phyloP scores from a whole-genome alignment of 2,797 vertebrate genomes.

The Galaxias olidus region DNA sequence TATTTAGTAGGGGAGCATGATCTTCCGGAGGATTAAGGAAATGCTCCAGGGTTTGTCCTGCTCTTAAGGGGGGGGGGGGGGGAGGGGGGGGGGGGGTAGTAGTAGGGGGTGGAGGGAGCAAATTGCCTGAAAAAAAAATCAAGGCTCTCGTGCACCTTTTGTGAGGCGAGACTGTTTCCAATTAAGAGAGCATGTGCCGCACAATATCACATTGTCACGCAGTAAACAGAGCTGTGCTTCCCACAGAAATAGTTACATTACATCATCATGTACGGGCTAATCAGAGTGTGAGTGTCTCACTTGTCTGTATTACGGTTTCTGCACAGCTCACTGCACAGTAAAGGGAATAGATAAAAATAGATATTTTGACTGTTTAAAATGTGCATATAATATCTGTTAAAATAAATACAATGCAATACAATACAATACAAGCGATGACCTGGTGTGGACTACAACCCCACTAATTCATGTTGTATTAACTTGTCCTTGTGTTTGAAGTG shows the following conservation, averaged over 20 bases:
- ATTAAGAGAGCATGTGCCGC: constrained; percentile 72
- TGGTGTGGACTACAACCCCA: no score
- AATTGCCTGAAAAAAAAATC: constrained; percentile 64
- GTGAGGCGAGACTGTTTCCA: constrained; percentile 74
- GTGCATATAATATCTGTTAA: constrained; percentile 67
- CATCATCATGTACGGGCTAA: constrained; percentile 59
- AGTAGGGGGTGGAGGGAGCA: constrained; percentile 49
- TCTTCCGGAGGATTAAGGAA: constrained; percentile 74
- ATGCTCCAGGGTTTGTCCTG: constrained; percentile 66
- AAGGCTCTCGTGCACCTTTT: constrained; percentile 72
- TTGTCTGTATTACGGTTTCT: constrained; percentile 18
- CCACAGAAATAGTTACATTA: constrained; percentile 62
- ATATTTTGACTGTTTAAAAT: constrained; percentile 28
- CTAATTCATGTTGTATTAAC: constrained; percentile 69
- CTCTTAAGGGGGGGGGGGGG: constrained; percentile 55
- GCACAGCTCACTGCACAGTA: constrained; percentile 28
- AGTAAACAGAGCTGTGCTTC: constrained; percentile 72
- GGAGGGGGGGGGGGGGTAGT: constrained; percentile 14
- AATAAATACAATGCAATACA: constrained; percentile 52
- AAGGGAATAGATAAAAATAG: constrained; percentile 52
- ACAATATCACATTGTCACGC: constrained; percentile 75
- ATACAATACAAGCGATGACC: constrained; percentile 32
- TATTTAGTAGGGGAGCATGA: constrained; percentile 71
- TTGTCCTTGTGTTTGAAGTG: constrained; percentile 78
- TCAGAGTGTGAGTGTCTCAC: constrained; percentile 61